Percentiles rank a stretch among this genome's conserved stretches.
phyloP scores from a whole-genome alignment of 1,140 invertebrate genomes.

The Bombus fervidus region DNA sequence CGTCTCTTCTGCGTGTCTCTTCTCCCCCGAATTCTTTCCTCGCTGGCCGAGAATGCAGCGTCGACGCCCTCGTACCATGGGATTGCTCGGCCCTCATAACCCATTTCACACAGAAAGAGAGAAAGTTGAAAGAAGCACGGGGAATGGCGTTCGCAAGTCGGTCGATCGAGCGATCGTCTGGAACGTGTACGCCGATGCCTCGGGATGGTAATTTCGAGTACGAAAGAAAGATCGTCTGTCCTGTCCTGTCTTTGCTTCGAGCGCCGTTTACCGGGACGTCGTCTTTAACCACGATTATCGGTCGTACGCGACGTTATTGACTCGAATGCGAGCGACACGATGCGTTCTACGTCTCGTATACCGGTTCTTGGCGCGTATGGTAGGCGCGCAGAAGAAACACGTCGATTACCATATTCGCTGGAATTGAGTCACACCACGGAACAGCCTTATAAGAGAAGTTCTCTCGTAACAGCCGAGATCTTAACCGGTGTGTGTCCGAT shows the following conservation, averaged over 20 bases:
- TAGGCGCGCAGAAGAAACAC: neutral
- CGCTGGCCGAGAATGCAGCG: constrained; percentile 29
- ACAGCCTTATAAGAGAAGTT: neutral
- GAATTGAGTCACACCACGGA: neutral
- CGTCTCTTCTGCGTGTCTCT: constrained; percentile 10
- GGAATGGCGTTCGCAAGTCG: constrained; percentile 8
- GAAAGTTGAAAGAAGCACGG: neutral
- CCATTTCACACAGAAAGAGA: constrained; percentile 45
- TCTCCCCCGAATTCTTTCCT: constrained; percentile 53
- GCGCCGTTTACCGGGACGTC: neutral
- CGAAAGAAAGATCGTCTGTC: no score
- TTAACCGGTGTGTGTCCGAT: neutral
- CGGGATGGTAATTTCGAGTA: no score
- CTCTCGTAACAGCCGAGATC: neutral
- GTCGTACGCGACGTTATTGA: neutral
- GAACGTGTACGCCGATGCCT: neutral
- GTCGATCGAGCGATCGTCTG: neutral
- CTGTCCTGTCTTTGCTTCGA: no score
- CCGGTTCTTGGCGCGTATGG: no score
- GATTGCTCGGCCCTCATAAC: constrained; percentile 63
- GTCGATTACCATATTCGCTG: constrained; percentile 3
- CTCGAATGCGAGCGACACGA: no score
- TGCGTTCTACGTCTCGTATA: no score
- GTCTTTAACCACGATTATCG: neutral
- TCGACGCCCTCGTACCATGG: constrained; percentile 42